Evolutionary conservation across 2,797 vertebrate genomes (phyloP).

Genomic region (Gorsachius magnificus): DNA sequence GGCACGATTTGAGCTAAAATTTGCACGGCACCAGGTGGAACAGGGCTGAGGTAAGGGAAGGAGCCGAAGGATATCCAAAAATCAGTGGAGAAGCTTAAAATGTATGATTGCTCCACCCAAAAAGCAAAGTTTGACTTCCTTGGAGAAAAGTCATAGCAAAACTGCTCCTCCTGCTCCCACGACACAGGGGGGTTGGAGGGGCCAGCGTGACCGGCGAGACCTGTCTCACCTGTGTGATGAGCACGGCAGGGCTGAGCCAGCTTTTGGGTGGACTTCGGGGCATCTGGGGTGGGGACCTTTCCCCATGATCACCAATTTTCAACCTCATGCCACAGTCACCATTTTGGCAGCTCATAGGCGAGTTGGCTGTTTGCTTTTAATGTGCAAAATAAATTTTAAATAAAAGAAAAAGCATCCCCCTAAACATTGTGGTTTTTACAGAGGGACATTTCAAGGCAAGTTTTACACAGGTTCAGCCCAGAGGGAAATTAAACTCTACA

Average conservation of each 20-base stretch:
- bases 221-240: not conserved
- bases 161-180: not conserved
- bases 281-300: not conserved
- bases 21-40: not conserved
- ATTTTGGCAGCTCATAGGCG: not conserved
- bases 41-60: not conserved
- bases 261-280: not conserved
- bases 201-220: not conserved
- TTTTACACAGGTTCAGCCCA: slow-evolving; percentile 82
- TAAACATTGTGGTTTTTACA: slow-evolving; percentile 74
- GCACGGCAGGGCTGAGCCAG: not conserved
- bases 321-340: not conserved
- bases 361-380: slow-evolving; percentile 46
- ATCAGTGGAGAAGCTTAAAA: not conserved
- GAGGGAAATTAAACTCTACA: slow-evolving; percentile 83
- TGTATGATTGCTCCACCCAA: not conserved
- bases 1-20: not conserved
- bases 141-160: not conserved
- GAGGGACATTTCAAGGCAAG: slow-evolving; percentile 79
- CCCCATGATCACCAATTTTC: not conserved
- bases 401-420: slow-evolving; percentile 74
- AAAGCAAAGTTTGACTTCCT: not conserved
- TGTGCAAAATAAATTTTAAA: slow-evolving; percentile 76
- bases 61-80: not conserved
- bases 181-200: fast-evolving